Evolutionary conservation across 2,113 vertebrate genomes (phyloP).

Genomic region (Charina bottae): DNA sequence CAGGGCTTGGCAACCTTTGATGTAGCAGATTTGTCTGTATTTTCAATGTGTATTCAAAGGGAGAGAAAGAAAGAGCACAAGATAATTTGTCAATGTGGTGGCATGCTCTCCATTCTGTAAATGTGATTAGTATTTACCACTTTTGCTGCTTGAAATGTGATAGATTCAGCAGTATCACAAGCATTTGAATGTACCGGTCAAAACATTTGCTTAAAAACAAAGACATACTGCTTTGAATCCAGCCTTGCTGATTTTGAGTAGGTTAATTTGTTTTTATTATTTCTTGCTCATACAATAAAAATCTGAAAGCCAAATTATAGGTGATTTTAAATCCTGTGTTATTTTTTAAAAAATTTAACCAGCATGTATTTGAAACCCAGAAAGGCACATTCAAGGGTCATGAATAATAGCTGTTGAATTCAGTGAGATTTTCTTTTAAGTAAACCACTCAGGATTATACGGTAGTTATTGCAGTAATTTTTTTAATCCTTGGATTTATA

Average conservation of each 20-base stretch:
- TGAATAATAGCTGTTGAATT: neutral
- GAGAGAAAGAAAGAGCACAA: slow-evolving; percentile 25
- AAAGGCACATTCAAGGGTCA: neutral
- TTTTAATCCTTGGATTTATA: neutral
- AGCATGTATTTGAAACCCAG: neutral
- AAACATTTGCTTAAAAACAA: slow-evolving; percentile 3
- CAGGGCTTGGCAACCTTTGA: neutral
- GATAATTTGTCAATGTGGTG: neutral
- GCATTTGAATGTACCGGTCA: neutral
- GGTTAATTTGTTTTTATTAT: neutral
- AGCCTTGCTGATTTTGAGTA: neutral
- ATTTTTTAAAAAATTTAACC: neutral
- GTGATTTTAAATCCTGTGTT: neutral
- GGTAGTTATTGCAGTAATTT: neutral
- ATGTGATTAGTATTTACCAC: slow-evolving; percentile 42
- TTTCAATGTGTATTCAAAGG: slow-evolving; percentile 32
- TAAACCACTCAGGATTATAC: neutral
- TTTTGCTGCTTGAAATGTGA: slow-evolving; percentile 16
- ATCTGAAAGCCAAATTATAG: neutral
- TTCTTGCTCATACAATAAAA: neutral
- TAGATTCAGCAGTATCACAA: neutral
- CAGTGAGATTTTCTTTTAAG: neutral
- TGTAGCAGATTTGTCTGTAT: slow-evolving; percentile 39
- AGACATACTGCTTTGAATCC: neutral
- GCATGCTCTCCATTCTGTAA: slow-evolving; percentile 35